Evolutionary conservation across 2,797 vertebrate species (phyloP).

Genomic region (Sebastes melanostomus): DNA sequence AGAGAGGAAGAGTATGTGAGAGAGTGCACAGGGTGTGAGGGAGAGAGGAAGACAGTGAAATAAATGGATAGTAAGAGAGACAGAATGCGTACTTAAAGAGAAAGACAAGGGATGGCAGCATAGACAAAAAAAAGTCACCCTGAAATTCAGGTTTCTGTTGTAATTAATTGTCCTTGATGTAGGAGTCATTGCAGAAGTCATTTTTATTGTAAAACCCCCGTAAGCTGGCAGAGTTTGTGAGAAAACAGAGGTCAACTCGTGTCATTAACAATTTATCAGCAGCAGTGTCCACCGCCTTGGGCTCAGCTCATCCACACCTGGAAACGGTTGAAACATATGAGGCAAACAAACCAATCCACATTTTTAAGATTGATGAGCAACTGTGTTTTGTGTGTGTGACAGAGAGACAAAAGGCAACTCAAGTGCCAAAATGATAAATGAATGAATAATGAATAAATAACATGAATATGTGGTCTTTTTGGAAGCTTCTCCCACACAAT

Average conservation of each 20-base stretch:
- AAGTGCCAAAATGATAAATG: background rate
- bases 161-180: slow-evolving; percentile 15
- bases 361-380: background rate
- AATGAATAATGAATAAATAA: background rate
- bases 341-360: slow-evolving; percentile 4
- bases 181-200: background rate
- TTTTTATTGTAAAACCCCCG: background rate
- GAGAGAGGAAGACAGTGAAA: slow-evolving; percentile 10
- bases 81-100: background rate
- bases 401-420: background rate
- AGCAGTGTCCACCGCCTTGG: background rate
- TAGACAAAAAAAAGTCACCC: background rate
- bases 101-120: background rate
- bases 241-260: slow-evolving; percentile 23
- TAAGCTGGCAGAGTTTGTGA: slow-evolving; percentile 12
- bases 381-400: background rate
- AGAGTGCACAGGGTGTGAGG: background rate
- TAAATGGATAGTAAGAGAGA: background rate
- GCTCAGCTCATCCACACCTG: slow-evolving; percentile 6
- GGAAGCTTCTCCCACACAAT: background rate
- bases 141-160: slow-evolving; percentile 4
- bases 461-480: background rate
- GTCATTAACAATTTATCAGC: slow-evolving; percentile 30
- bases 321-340: background rate
- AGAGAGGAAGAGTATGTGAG: background rate